A percentile compares a stretch with the other conserved stretches of the same genome.
Conservation (phyloP, 2,888 invertebrate species). For the Trichopoda pennipes region DNA sequence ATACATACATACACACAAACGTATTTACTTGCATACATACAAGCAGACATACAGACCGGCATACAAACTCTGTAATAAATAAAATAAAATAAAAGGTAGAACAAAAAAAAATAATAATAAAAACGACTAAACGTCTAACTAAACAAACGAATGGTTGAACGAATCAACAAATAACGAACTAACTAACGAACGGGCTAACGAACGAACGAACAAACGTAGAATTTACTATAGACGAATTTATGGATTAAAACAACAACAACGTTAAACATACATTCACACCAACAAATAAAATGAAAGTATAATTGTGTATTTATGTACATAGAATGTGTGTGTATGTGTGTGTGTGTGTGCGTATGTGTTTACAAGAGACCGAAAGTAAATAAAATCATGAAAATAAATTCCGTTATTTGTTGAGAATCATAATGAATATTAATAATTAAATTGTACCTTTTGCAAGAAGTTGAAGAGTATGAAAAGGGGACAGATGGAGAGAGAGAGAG, state of each 20-base stretch:
- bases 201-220: neutral
- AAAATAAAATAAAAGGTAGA: slow-evolving; percentile 15
- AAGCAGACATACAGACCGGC: neutral
- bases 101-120: slow-evolving; percentile 15
- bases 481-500: neutral
- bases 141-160: neutral
- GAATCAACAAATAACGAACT: neutral
- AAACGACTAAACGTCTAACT: slow-evolving; percentile 36
- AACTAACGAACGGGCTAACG: neutral
- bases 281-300: slow-evolving; percentile 31
- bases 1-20: neutral
- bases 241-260: slow-evolving; percentile 2
- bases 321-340: neutral
- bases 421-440: slow-evolving; percentile 62
- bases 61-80: neutral
- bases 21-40: too few relatives aligned
- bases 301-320: neutral
- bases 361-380: slow-evolving; percentile 5
- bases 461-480: neutral
- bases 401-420: slow-evolving; percentile 57
- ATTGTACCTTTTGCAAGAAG: slow-evolving; percentile 25
- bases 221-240: neutral
- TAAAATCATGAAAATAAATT: slow-evolving; percentile 37
- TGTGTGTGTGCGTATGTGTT: neutral
- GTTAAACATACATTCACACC: slow-evolving; percentile 5